Evolutionary conservation across 2,888 invertebrate species (phyloP).

Genomic region (Drosophila hamatofila): DNA sequence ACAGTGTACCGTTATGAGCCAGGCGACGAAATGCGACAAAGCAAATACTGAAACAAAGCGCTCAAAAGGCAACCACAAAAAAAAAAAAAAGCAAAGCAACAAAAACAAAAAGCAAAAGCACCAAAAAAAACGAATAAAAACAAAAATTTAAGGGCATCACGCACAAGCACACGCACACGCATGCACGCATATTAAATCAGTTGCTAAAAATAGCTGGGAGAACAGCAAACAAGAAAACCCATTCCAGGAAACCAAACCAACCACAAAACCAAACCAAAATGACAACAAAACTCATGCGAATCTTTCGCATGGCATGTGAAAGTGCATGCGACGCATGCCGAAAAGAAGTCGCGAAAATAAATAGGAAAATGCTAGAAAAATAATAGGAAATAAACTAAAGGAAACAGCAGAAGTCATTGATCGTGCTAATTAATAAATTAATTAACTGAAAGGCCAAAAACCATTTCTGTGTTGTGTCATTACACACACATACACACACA

Average conservation of each 20-base stretch:
- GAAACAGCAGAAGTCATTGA: slow-evolving; percentile 72
- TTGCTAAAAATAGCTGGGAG: slow-evolving; percentile 68
- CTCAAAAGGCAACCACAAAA: slow-evolving; percentile 35
- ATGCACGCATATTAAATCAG: slow-evolving; percentile 81
- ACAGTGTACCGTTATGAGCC: slow-evolving; percentile 42
- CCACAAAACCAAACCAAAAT: slow-evolving; percentile 11
- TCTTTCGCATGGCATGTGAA: slow-evolving; percentile 20
- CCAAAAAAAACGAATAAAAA: slow-evolving; percentile 36
- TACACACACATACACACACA: not conserved
- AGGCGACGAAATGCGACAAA: slow-evolving; percentile 69
- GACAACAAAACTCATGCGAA: slow-evolving; percentile 18
- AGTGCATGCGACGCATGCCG: slow-evolving; percentile 20
- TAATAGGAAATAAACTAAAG: slow-evolving; percentile 9
- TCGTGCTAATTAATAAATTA: slow-evolving; percentile 77
- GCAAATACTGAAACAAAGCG: slow-evolving; percentile 34
- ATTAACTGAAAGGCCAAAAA: slow-evolving; percentile 75
- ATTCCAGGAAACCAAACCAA: slow-evolving; percentile 1
- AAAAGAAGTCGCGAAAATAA: slow-evolving; percentile 13
- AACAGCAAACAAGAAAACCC: slow-evolving; percentile 1
- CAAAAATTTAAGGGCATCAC: slow-evolving; percentile 40
- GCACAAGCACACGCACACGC: slow-evolving; percentile 62
- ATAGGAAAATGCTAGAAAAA: slow-evolving; percentile 28
- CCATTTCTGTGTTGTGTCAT: slow-evolving; percentile 68
- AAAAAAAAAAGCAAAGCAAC: not conserved
- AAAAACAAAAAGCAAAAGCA: not conserved